Conservation (phyloP, 1,140 invertebrate species). For the Hylyphantes graminicola region DNA sequence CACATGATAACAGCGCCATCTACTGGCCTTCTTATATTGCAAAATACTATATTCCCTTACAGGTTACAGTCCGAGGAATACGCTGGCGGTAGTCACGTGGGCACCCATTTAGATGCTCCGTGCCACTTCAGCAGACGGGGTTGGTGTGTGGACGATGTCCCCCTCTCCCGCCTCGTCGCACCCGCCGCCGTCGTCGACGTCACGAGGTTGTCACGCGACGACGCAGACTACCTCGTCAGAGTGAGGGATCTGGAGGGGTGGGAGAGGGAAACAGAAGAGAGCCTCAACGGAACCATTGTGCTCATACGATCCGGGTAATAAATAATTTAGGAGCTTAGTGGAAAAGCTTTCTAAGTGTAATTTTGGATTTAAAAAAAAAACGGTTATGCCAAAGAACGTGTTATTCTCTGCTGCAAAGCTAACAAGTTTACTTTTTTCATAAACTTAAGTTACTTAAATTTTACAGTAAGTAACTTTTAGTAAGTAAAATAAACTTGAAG, state of each 20-base stretch:
- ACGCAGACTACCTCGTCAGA: not conserved
- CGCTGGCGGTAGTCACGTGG: conserved; percentile 73
- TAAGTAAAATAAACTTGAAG: too few relatives aligned
- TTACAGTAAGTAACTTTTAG: too few relatives aligned
- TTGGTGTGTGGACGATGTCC: conserved; percentile 73
- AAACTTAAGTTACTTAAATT: too few relatives aligned
- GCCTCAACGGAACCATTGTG: conserved; percentile 67
- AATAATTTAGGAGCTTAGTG: too few relatives aligned
- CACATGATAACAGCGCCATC: too few relatives aligned
- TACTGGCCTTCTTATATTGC: not conserved
- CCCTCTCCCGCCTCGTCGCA: conserved; percentile 72
- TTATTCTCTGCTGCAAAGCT: too few relatives aligned
- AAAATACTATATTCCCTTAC: not conserved
- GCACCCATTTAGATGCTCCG: conserved; percentile 78
- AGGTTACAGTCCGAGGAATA: conserved; percentile 74
- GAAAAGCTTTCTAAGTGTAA: too few relatives aligned
- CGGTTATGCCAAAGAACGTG: too few relatives aligned
- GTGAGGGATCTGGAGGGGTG: conserved; percentile 67
- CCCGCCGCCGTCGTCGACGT: conserved; percentile 73
- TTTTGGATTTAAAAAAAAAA: too few relatives aligned
- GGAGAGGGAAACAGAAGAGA: conserved; percentile 68
- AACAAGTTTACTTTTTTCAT: too few relatives aligned
- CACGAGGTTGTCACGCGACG: conserved; percentile 64
- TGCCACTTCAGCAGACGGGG: conserved; percentile 73
- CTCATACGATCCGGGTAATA: conserved; percentile 70